Evolutionary conservation across 1,140 invertebrate species (phyloP), one percentile per base, ranked within the genome.

Genomic region (Heterodera carotae): DNA sequence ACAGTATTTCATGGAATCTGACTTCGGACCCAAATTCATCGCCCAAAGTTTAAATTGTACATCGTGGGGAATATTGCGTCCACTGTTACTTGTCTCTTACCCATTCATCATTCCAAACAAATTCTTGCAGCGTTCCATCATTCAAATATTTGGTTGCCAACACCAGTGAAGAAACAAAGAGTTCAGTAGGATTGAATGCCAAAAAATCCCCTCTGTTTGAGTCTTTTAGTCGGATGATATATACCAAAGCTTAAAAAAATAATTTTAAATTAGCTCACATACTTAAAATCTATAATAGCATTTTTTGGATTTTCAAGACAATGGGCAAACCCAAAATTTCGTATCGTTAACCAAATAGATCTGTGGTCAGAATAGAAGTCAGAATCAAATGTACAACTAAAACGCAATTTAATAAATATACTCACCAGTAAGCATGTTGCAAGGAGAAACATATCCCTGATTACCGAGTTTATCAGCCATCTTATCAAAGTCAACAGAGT

Each of bases 111-210:
- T 84, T 82, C 79, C 78, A 85, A 34, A 85, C 76, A 75, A 80
- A 86, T 33, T 84, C 83, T 43, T 84, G 76, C n/a, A 80, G 15
- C 53, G 71, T 83, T 15, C 68, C 69, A 68, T 86, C 85, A 60
- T 87, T 81, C 15, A 86, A 69, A 66, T 80, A 86, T 68, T 86
- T 86, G 2, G 79, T 82, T 18, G 85, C 85, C 18, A 87, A 60
- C 29, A 86, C 76, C 5, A 86, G 60, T 36, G 85, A 76, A n/a
- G 84, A 80, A 1, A 87, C 66, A 66, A 82, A 87, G 25, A 86
- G 77, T 25, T 87, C 84, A 56, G 73, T 75, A 18, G 85, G 82
- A 60, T 84, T 78, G n/a, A 78, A 80, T 18, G 70, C 39, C 48
- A 81, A 72, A 75, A 87, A 86, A 34, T 69, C 73, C 10, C 74